Evolutionary conservation across 2,797 vertebrate species (phyloP).

Genomic region (Lutra lutra): DNA sequence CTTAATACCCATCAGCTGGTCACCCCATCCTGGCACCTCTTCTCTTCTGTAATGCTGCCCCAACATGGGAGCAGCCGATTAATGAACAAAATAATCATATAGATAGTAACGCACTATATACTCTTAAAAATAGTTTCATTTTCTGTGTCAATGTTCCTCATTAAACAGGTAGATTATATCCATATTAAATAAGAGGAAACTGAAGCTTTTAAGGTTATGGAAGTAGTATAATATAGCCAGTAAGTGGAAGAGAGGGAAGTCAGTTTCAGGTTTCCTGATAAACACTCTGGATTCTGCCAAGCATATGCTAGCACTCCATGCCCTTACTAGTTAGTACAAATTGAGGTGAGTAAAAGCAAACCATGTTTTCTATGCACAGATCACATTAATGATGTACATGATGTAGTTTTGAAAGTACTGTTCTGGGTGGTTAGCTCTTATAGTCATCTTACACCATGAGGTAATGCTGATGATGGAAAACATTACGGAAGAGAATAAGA

Average conservation of each 20-base stretch:
- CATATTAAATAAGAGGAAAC: background rate
- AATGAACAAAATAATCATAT: too few relatives aligned
- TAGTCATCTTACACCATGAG: background rate
- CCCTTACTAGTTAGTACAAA: background rate
- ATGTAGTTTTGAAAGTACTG: background rate
- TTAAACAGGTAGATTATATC: background rate
- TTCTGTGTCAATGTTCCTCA: background rate
- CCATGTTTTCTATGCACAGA: background rate
- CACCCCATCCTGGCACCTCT: too few relatives aligned
- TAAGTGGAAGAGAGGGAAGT: background rate
- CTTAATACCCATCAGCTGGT: too few relatives aligned
- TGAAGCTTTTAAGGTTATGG: background rate
- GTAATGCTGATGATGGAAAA: background rate
- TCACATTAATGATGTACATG: background rate
- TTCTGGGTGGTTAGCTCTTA: background rate
- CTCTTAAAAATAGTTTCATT: background rate
- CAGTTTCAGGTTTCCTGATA: background rate
- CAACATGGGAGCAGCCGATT: too few relatives aligned
- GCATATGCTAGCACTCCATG: background rate
- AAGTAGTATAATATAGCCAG: background rate
- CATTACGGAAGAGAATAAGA: background rate
- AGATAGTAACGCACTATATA: too few relatives aligned
- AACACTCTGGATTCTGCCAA: background rate
- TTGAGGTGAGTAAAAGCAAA: background rate
- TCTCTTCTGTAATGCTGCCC: too few relatives aligned